A percentile compares a stretch with the other conserved stretches of the same genome.
Evolutionary conservation across 2,113 vertebrate species (phyloP).

Genomic region (Pterocles burchelli): DNA sequence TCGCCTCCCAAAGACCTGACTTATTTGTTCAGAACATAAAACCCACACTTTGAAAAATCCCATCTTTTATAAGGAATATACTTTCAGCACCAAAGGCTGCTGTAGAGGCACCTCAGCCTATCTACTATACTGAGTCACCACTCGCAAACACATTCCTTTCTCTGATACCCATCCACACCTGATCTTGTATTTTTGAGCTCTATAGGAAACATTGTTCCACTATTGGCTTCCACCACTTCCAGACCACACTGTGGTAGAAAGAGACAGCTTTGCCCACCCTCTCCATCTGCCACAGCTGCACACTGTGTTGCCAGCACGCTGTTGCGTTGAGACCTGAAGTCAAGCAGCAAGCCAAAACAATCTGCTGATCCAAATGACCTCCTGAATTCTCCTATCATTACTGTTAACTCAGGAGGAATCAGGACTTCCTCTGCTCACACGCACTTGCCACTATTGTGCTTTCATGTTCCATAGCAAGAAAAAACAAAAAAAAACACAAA

Average conservation of each 20-base stretch:
- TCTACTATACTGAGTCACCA: neutral
- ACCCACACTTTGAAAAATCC: neutral
- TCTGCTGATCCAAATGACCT: neutral
- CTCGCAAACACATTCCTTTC: neutral
- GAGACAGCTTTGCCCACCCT: neutral
- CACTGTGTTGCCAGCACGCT: neutral
- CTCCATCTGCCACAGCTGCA: neutral
- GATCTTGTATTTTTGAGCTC: neutral
- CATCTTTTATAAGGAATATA: neutral
- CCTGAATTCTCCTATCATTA: neutral
- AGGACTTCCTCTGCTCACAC: neutral
- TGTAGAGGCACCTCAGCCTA: neutral
- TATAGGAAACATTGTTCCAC: neutral
- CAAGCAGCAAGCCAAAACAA: neutral
- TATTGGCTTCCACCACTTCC: neutral
- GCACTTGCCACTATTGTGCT: neutral
- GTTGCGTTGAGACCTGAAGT: neutral
- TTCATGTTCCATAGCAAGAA: neutral
- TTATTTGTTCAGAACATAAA: neutral
- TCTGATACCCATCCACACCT: neutral
- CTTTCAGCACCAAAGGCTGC: neutral
- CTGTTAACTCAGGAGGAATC: neutral
- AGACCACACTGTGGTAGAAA: neutral
- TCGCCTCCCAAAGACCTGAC: neutral
- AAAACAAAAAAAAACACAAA: neutral